Conservation (phyloP, 2,113 vertebrate species). For the Sylvilagus bachmani region DNA sequence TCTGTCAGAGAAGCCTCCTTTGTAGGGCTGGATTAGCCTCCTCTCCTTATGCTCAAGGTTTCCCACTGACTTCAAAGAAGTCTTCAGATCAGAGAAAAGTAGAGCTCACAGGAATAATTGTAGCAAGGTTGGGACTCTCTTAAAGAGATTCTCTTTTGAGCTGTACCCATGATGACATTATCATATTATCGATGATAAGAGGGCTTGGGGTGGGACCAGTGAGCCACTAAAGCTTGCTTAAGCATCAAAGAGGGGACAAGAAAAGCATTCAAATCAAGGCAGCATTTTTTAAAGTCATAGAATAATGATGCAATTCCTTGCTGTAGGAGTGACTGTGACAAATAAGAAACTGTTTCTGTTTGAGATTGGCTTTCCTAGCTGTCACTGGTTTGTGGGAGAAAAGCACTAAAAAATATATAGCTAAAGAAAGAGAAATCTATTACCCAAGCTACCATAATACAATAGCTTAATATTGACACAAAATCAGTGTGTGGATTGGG, state of each 20-base stretch:
- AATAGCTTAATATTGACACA: conserved; percentile 73
- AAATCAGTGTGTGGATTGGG: not conserved
- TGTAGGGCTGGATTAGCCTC: conserved; percentile 17
- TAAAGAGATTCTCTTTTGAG: conserved; percentile 61
- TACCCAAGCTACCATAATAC: conserved; percentile 49
- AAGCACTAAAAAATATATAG: not conserved
- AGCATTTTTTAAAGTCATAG: not conserved
- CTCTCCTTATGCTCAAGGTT: conserved; percentile 14
- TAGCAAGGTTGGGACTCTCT: not conserved
- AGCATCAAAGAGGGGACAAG: conserved; percentile 66
- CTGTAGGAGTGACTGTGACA: not conserved
- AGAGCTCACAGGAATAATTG: conserved; percentile 11
- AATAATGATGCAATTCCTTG: not conserved
- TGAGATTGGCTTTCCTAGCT: conserved; percentile 50
- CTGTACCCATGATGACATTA: conserved; percentile 61
- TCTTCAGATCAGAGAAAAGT: conserved; percentile 52
- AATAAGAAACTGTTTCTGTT: conserved; percentile 43
- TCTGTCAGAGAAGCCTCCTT: conserved; percentile 31
- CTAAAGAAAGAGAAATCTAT: conserved; percentile 58
- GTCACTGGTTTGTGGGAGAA: not conserved
- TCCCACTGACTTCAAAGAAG: conserved; percentile 74
- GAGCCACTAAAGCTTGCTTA: conserved; percentile 46
- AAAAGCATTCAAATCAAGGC: conserved; percentile 63
- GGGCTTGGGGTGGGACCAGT: not conserved
- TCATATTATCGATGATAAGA: conserved; percentile 70